Base-by-base conservation (phyloP, 2,888 invertebrate species). In the Tipula helvola region DNA sequence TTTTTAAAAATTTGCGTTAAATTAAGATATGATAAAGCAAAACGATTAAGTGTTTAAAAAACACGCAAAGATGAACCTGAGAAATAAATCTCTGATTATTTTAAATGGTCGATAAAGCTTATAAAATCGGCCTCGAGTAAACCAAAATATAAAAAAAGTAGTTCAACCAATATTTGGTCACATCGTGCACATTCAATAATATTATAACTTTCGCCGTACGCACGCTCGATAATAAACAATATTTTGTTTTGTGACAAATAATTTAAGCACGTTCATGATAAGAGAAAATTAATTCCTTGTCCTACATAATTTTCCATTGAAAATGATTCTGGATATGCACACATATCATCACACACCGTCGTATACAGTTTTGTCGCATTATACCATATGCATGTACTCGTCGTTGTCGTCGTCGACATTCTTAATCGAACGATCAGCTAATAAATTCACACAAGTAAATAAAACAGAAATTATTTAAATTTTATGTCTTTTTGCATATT, bases 371-470 rank as follows among this genome's bases (percentile, higher is more conserved):
- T 52, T n/a, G 52, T 16, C 52, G 52, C 52, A 44, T 52, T 52
- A 5, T 16, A 52, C 3, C 7, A 7, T 52, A 5, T 52, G 16
- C 16, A 16, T 52, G 16, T 52, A 52, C 52, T 52, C 52, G 52
- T 12, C 16, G 52, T 52, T 16, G 52, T 52, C 5, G 39, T 39
- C 39, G 39, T 39, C 39, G 39, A 4, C 39, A 71, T 71, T 71
- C 71, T 71, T 71, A 71, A 71, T 71, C 71, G 71, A 71, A 28
- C 28, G 71, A 71, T 71, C 71, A 71, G 71, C 71, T 71, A 71
- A 71, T 71, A 71, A 71, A 71, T 71, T 71, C 71, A 71, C 71
- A 71, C 71, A 71, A 71, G 71, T 71, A 71, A 71, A 71, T 71
- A 71, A 71, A 52, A 39, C 5, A 39, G 0, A 12, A 28, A 28